phyloP scores from a whole-genome alignment of 2,888 invertebrate genomes.

The Emmelina monodactyla region DNA sequence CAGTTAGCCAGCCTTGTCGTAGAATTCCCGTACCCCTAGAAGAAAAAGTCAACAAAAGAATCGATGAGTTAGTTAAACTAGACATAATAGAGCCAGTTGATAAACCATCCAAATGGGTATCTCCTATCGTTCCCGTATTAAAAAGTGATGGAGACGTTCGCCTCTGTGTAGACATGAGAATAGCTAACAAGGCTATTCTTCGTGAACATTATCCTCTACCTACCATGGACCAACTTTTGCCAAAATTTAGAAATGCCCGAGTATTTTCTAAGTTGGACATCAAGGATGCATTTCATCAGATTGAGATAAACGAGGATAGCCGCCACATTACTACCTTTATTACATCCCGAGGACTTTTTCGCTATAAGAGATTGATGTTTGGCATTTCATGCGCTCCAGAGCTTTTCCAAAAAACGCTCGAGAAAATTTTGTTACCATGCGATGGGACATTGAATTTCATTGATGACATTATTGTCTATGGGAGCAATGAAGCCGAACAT shows the following conservation, averaged over 20 bases:
- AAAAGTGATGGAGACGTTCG: neutral
- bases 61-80: neutral
- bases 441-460: neutral
- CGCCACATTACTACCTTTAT: neutral
- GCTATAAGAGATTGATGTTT: neutral
- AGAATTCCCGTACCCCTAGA: slow-evolving; percentile 8
- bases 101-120: neutral
- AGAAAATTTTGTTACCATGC: neutral
- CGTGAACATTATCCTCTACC: neutral
- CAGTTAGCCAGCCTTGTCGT: slow-evolving; percentile 13
- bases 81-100: neutral
- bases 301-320: neutral
- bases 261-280: neutral
- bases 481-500: neutral
- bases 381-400: neutral
- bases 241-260: neutral
- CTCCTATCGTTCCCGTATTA: neutral
- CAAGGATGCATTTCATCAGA: neutral
- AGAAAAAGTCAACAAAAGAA: neutral
- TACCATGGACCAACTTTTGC: neutral
- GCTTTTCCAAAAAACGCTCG: neutral
- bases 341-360: neutral
- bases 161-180: neutral
- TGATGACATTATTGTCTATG: neutral
- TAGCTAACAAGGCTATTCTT: neutral